These are phyloP conservation scores for Pelecanoides urinatrix DNA, from an alignment of 2,113 vertebrate genomes.

Conservation along the genomic window DNA sequence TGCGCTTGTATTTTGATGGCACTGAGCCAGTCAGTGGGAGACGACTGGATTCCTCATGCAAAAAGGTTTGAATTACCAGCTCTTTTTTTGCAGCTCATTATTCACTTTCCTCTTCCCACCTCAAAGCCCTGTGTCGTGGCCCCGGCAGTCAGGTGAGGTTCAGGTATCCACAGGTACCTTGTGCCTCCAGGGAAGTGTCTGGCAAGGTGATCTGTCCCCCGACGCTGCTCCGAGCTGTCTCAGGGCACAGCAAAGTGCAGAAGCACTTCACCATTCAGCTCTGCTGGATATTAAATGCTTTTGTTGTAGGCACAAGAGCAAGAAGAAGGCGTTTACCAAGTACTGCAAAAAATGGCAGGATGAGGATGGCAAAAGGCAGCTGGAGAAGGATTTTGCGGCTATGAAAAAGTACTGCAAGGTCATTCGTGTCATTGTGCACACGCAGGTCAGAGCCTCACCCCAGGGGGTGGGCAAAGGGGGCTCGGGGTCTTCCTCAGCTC, in stretches of 20 bases:
- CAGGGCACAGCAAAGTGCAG: background rate
- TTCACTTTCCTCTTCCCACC: background rate
- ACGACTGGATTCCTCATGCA: background rate
- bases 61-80: background rate
- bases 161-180: background rate
- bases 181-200: background rate
- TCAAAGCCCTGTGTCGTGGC: background rate
- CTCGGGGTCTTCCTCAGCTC: background rate
- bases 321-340: constrained; percentile 83
- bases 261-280: background rate
- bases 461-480: background rate
- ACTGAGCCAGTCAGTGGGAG: constrained; percentile 12
- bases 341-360: constrained; percentile 81
- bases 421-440: constrained; percentile 81
- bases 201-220: background rate
- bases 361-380: constrained; percentile 70
- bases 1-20: background rate
- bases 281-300: background rate
- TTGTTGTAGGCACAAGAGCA: constrained; percentile 76
- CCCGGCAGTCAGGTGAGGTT: background rate
- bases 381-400: constrained; percentile 78
- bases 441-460: constrained; percentile 71
- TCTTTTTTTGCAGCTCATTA: background rate
- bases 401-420: constrained; percentile 85
- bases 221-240: background rate